Percentiles rank a stretch among this genome's conserved stretches.
Conservation (phyloP, 2,888 invertebrate species). For the Reticulitermes lucifugus region DNA sequence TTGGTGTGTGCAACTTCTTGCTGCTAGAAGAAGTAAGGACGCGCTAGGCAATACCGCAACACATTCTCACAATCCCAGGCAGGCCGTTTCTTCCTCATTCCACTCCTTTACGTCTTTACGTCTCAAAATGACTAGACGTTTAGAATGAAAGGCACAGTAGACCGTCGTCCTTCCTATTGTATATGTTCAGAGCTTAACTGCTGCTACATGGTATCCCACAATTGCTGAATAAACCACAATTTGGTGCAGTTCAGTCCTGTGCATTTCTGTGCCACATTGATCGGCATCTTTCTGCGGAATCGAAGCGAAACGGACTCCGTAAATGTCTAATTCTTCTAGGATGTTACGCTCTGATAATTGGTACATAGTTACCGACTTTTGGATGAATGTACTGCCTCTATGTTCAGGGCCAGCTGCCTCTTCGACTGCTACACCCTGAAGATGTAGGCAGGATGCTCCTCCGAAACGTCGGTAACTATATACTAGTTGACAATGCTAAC, state of each 20-base stretch:
- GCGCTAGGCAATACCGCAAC: conserved; percentile 37
- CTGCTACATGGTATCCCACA: not conserved
- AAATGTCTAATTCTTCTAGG: no score
- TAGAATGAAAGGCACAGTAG: not conserved
- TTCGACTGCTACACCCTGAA: no score
- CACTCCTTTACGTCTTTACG: not conserved
- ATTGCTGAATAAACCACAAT: not conserved
- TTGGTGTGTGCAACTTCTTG: conserved; percentile 11
- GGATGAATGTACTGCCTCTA: no score
- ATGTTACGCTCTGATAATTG: no score
- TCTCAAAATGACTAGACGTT: conserved; percentile 30
- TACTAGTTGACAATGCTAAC: no score
- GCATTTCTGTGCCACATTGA: no score
- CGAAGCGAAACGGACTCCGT: no score
- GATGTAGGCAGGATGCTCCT: no score
- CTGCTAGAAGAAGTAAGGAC: conserved; percentile 1
- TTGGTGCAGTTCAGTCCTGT: not conserved
- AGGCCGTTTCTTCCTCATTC: not conserved
- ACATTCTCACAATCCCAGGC: conserved; percentile 36
- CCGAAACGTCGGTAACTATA: no score
- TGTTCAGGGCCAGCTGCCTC: no score
- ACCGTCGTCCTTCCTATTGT: not conserved
- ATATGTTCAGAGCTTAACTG: not conserved
- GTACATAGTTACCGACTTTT: no score
- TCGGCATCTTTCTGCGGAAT: no score